These are phyloP conservation scores for Embiotoca jacksoni DNA, from an alignment of 2,113 vertebrate genomes.

Conservation along the genomic window DNA sequence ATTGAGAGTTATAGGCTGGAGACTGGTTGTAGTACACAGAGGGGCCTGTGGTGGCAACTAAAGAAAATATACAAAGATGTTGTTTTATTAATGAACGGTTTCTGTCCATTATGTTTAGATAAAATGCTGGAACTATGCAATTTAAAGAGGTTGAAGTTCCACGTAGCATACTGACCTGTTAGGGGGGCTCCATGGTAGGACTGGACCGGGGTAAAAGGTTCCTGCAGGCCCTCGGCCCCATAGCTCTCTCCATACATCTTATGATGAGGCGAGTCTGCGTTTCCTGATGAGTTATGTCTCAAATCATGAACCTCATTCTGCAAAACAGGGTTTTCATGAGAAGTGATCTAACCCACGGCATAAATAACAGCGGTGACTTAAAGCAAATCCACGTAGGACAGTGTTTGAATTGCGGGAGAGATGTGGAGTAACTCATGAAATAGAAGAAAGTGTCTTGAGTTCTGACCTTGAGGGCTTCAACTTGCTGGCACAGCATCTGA, in stretches of 20 bases:
- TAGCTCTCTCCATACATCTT: constrained; percentile 90
- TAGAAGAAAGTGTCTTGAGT: background rate
- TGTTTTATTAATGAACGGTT: too few species aligned
- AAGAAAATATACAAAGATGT: constrained; percentile 35
- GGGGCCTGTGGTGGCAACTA: constrained; percentile 93
- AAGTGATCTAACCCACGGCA: too few species aligned
- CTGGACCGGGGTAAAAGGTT: constrained; percentile 89
- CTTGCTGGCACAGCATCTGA: constrained; percentile 95
- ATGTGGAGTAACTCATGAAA: too few species aligned
- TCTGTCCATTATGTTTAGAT: too few species aligned
- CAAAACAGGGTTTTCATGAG: constrained; percentile 10
- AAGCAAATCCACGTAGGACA: too few species aligned
- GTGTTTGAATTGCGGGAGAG: too few species aligned
- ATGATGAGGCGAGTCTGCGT: constrained; percentile 83
- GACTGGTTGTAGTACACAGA: constrained; percentile 94
- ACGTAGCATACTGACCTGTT: constrained; percentile 84
- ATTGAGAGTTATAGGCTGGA: constrained; percentile 95
- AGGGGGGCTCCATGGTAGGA: constrained; percentile 91
- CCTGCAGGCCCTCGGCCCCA: constrained; percentile 87
- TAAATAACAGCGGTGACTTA: too few species aligned
- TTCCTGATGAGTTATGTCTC: constrained; percentile 87
- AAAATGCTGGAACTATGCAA: too few species aligned
- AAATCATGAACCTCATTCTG: constrained; percentile 97
- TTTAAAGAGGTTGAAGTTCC: too few species aligned
- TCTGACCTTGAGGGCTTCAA: constrained; percentile 95